Base-by-base conservation (phyloP, 2,797 vertebrate species). In the Dicrostonyx torquatus region DNA sequence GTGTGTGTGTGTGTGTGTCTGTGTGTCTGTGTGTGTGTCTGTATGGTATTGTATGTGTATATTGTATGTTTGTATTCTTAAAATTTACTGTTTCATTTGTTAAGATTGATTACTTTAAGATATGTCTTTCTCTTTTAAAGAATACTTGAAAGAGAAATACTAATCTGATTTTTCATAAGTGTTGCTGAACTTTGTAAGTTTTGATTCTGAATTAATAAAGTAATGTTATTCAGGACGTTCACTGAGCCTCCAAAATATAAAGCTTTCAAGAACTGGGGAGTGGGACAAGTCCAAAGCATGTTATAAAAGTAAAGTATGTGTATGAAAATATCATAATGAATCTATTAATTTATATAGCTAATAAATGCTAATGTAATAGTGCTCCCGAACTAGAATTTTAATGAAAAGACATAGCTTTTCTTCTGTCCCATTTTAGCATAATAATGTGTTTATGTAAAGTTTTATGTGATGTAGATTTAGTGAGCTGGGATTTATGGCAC, bases 151-250 rank as follows among this genome's bases (percentile, higher is more conserved):
- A 75, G 31, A 87, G 12, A 95, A 90, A 88, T 50, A 29, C 26
- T 70, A 91, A 62, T 91, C 58, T 66, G 6, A 45, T 88, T 50
- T 94, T 85, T 90, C 50, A 90, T n/a, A 64, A 66, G 64, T 94
- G 14, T 14, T 34, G 55, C 76, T 76, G 13, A 60, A 48, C 7
- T 89, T 86, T 50, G 5, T 34, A 83, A 87, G 14, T 58, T 87
- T 91, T 82, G 12, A 86, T 93, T 70, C 34, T 70, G 15, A 73
- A 87, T 87, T 73, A 83, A 64, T 79, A 79, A 70, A 4, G 20
- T 76, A 68, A n/a, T 4, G 13, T 78, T 72, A 91, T 26, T 73
- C 13, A 93, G 62, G 34, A 75, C 5, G 66, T 91, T 77, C 50
- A 60, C 11, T 84, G 53, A 77, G 66, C 6, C 11, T 53, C 90